A percentile compares a stretch with the other conserved stretches of the same genome.
Conservation (phyloP, 2,797 vertebrate species). For the Paedocypris micromegethes region DNA sequence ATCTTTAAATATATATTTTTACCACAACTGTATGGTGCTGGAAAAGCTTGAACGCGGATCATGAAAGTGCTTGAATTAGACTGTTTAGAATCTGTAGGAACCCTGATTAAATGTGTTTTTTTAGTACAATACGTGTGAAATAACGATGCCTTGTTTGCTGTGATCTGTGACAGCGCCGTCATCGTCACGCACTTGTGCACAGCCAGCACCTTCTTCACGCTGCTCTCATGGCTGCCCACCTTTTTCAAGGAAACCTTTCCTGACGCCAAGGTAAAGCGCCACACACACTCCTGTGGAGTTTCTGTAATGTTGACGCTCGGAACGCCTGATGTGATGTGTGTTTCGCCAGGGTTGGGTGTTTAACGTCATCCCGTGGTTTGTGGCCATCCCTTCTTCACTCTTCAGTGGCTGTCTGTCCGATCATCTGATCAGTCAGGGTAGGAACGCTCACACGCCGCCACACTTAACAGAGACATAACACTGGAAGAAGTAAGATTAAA, state of each 20-base stretch:
- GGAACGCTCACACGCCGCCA: slow-evolving; percentile 19
- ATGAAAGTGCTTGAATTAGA: too few relatives aligned
- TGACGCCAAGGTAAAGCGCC: slow-evolving; percentile 78
- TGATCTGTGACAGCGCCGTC: slow-evolving; percentile 73
- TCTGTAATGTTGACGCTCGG: too few relatives aligned
- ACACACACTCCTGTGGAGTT: too few relatives aligned
- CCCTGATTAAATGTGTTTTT: too few relatives aligned
- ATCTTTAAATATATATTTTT: too few relatives aligned
- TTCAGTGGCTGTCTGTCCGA: slow-evolving; percentile 89
- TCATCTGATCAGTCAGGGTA: slow-evolving; percentile 86
- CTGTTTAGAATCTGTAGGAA: too few relatives aligned
- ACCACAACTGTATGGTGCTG: too few relatives aligned
- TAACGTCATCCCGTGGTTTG: slow-evolving; percentile 93
- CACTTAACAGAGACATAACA: not conserved
- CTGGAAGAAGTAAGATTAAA: too few relatives aligned
- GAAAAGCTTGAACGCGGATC: too few relatives aligned
- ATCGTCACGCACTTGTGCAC: slow-evolving; percentile 87
- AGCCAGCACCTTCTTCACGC: slow-evolving; percentile 87
- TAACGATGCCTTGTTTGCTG: not conserved
- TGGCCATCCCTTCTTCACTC: slow-evolving; percentile 84
- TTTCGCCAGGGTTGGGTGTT: slow-evolving; percentile 88
- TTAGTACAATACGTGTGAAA: too few relatives aligned
- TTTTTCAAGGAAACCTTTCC: slow-evolving; percentile 94
- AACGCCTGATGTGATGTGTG: slow-evolving; percentile 8
- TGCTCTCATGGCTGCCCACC: slow-evolving; percentile 94